Conservation (phyloP, 2,888 invertebrate species). For the Sclerodermus sp. region DNA sequence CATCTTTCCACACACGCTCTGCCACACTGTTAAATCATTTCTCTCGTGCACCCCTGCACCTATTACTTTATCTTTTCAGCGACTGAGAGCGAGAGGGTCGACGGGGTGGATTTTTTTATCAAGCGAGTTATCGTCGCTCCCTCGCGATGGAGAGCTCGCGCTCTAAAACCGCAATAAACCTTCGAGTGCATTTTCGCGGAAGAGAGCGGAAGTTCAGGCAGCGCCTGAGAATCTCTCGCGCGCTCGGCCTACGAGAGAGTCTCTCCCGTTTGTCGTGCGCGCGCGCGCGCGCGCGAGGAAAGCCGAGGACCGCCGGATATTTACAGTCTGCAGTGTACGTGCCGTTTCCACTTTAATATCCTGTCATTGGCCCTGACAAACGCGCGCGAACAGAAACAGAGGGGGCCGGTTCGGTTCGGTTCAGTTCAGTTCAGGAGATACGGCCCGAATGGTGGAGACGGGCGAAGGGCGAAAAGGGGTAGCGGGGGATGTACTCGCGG, state of each 20-base stretch:
- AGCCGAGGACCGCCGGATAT: constrained; percentile 41
- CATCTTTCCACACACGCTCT: too few species aligned
- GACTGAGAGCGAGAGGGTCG: too few species aligned
- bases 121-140: too few species aligned
- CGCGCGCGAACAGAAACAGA: constrained; percentile 13
- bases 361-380: constrained; percentile 48
- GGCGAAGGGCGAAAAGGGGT: constrained; percentile 2
- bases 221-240: constrained; percentile 4
- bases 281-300: not conserved
- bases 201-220: not conserved
- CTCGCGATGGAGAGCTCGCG: too few species aligned
- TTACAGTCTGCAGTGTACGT: constrained; percentile 47
- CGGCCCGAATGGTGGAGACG: not conserved
- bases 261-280: constrained; percentile 22
- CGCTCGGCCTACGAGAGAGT: not conserved
- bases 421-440: constrained; percentile 18
- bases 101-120: too few species aligned
- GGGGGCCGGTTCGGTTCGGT: too few species aligned
- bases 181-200: too few species aligned
- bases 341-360: constrained; percentile 51
- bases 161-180: too few species aligned
- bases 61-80: too few species aligned
- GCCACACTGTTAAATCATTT: too few species aligned
- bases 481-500: too few species aligned
- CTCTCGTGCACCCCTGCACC: too few species aligned